Base-by-base conservation (phyloP, 2,797 vertebrate genomes). In the Hafferia zeledoni region DNA sequence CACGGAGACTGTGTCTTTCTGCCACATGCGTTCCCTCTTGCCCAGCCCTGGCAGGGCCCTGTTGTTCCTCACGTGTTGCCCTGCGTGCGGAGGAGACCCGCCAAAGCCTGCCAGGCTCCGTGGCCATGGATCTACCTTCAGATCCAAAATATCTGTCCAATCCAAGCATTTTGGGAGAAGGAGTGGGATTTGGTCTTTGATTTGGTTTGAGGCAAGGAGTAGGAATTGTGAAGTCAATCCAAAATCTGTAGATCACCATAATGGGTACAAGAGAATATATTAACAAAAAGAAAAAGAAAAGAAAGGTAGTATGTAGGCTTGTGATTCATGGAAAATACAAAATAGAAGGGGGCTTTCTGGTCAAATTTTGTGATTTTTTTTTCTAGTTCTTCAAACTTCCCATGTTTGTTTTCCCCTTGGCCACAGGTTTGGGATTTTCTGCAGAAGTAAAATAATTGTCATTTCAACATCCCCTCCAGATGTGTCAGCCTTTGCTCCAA, bases 1-100 rank as follows among this genome's bases (percentile, higher is more conserved):
- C 95, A 95, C 47, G 52, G 77, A 88, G 80, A 76, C 85, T 81
- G 25, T 60, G 49, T n/a, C 82, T 91, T 70, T 96, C 82, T 94
- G 91, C 60, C 43, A 60, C 90, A 91, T 15, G 5, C 80, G 77
- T 92, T 93, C 55, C 55, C 33, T 88, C 83, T 37, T 0, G 6
- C 79, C 70, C 65, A 91, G 84, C 89, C 76, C 79, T 85, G 72
- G 39, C 69, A 77, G 43, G 61, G 68, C 52, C 30, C n/a, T 7
- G 3, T 10, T 1, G 0, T 25, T 86, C 67, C 50, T 95, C 94
- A 96, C 80, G 18, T 93, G 88, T 84, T 63, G 55, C 17, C 33
- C 67, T 88, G 80, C 0, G 0, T 86, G 85, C 0, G 5, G 52
- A 82, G 52, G 35, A 87, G 81, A 81, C 20, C 52, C 0, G 0